A percentile compares a stretch with the other conserved stretches of the same genome.
Conservation (phyloP, 2,113 vertebrate genomes). For the Centropristis striata region DNA sequence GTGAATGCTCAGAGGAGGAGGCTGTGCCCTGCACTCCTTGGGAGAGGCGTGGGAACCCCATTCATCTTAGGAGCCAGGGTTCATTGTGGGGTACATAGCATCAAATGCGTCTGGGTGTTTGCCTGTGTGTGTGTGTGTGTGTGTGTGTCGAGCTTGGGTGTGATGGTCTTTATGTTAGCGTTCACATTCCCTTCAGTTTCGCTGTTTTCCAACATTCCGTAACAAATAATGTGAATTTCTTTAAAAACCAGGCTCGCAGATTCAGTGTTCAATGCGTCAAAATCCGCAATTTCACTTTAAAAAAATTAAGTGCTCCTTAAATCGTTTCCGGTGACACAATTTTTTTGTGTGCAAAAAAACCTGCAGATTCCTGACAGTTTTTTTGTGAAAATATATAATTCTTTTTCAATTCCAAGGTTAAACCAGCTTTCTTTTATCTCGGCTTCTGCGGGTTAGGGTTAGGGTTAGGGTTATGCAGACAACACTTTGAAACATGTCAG, state of each 20-base stretch:
- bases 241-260: neutral
- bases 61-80: slow-evolving; percentile 82
- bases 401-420: too few species aligned
- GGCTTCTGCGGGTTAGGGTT: accelerated
- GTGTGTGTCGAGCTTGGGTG: slow-evolving; percentile 24
- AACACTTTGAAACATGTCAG: neutral
- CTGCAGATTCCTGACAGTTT: too few species aligned
- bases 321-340: neutral
- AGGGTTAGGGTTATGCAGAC: too few species aligned
- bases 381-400: slow-evolving; percentile 1
- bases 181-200: slow-evolving; percentile 7
- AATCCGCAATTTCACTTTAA: neutral
- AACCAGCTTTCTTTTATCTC: neutral
- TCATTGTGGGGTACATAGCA: slow-evolving; percentile 84
- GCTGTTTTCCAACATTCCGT: neutral
- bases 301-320: neutral
- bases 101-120: slow-evolving; percentile 81
- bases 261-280: neutral
- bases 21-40: slow-evolving; percentile 83
- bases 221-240: neutral
- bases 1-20: slow-evolving; percentile 78
- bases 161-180: slow-evolving; percentile 29
- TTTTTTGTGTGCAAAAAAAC: neutral
- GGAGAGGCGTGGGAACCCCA: slow-evolving; percentile 87
- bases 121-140: slow-evolving; percentile 56